These are phyloP conservation scores for Bos indicus DNA, from an alignment of 2,113 vertebrate genomes.

Conservation along the genomic window DNA sequence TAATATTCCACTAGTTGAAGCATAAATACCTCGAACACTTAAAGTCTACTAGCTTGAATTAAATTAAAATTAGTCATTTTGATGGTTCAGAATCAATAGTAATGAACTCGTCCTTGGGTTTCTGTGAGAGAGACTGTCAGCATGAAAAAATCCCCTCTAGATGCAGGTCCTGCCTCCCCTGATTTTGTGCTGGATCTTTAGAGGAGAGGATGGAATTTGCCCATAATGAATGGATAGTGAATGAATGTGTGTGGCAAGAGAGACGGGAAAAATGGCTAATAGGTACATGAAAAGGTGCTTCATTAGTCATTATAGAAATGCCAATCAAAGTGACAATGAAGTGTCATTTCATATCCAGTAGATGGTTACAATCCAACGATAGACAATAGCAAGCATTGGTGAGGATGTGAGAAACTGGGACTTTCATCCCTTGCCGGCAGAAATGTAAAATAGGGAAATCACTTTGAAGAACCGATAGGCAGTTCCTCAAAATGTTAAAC, in stretches of 20 bases:
- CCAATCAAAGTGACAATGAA: neutral
- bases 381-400: neutral
- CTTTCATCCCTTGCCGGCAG: neutral
- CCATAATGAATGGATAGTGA: neutral
- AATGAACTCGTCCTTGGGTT: neutral
- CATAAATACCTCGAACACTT: neutral
- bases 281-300: neutral
- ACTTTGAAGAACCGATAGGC: neutral
- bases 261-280: neutral
- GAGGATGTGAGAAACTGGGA: neutral
- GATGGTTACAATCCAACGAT: neutral
- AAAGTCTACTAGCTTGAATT: neutral
- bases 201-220: neutral
- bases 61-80: neutral
- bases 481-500: neutral
- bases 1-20: neutral
- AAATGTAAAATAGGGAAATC: neutral
- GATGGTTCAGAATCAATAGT: neutral
- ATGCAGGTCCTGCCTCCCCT: neutral
- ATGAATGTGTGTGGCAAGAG: neutral
- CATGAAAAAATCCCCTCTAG: neutral
- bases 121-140: neutral
- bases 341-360: neutral
- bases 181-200: neutral
- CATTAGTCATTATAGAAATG: neutral